Base-by-base conservation (phyloP, 2,888 invertebrate genomes). In the Polymixis flavicincta region DNA sequence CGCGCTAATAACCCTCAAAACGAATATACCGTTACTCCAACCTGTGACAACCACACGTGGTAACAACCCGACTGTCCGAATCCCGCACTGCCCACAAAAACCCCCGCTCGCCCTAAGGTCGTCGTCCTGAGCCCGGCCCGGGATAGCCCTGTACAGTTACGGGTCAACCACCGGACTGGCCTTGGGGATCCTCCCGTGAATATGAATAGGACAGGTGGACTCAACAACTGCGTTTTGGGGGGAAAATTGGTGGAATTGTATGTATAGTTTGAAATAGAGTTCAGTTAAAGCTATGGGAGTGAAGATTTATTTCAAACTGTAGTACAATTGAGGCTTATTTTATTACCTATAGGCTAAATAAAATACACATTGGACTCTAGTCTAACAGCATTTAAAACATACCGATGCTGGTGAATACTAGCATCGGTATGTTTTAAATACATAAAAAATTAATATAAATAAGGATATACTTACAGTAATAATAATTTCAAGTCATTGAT, bases 81-180 rank as follows among this genome's bases (percentile, higher is more conserved):
- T 84, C 88, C 86, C 82, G 76, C 75, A 67, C 64, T 60, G 75
- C 61, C 17, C 66, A 87, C 79, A 79, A 84, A 80, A 87, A 84
- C 60, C 59, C 64, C 54, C 32, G 63, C 64, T 65, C 67, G 68
- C n/a, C 37, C 54, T 65, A 25, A 59, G 87, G 88, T 87, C 87
- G 80, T 82, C 80, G 87, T 66, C 87, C 87, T 81, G 64, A 28
- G 76, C 19, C 72, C 76, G 80, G 74, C 80, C 83, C 78, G 85
- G 88, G 88, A 84, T 87, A 88, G 84, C 89, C 88, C 89, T 69
- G 69, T 89, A 89, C 86, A 82, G 89, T 83, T 84, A 86, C n/a
- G 85, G 89, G 89, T 87, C 89, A 85, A 76, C 81, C 85, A 70
- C 80, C 82, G 83, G 69, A 61, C 70, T 83, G 89, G 87, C 89